Conservation (phyloP, 1,140 invertebrate genomes). For the Bombus terrestris region DNA sequence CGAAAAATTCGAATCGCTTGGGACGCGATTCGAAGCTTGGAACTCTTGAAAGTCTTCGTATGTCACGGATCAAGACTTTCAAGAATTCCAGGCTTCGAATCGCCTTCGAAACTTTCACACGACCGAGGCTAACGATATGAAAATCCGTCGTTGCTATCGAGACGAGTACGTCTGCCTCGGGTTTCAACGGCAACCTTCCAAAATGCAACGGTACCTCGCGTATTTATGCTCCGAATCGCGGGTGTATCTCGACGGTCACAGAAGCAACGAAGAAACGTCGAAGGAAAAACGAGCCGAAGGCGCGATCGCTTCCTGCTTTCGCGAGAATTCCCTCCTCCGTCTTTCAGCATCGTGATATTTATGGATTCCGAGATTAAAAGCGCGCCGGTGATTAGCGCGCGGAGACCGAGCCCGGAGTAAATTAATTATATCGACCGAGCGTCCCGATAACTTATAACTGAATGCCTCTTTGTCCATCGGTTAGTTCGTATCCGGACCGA, state of each 20-base stretch:
- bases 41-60: no score
- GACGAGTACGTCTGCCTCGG: no score
- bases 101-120: no score
- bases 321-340: conserved; percentile 9
- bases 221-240: neutral
- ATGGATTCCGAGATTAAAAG: conserved; percentile 41
- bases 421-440: conserved; percentile 48
- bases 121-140: no score
- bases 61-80: no score
- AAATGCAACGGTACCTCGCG: neutral
- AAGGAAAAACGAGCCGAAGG: neutral
- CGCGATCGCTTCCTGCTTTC: conserved; percentile 2
- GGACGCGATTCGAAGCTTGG: no score
- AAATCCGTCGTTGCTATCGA: no score
- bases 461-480: conserved; percentile 44
- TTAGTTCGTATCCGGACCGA: conserved; percentile 21
- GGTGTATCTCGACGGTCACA: neutral
- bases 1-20: no score
- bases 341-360: conserved; percentile 29
- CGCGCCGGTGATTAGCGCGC: conserved; percentile 16
- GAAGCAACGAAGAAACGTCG: neutral
- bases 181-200: no score
- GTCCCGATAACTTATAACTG: conserved; percentile 43
- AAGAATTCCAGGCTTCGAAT: no score
- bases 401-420: neutral